Base-by-base conservation (phyloP, 2,797 vertebrate genomes). In the Lophius americanus region DNA sequence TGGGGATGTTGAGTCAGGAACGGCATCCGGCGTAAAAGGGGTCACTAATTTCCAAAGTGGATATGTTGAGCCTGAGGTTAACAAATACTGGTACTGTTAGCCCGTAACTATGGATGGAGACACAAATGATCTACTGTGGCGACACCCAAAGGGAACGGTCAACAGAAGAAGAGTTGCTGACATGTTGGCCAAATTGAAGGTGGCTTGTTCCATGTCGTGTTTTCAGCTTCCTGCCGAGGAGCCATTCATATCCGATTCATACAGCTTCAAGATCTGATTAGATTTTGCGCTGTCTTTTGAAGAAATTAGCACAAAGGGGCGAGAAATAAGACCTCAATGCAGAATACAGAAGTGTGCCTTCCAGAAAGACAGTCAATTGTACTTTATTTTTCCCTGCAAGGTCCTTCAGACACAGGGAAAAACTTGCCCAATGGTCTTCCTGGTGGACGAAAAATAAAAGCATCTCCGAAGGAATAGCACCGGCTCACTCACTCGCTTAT, bases 401-500 rank as follows among this genome's bases (percentile, higher is more conserved):
- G 76, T 81, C 80, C 56, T 69, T 82, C 69, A 82, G 50, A 75
- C 36, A 55, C 32, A 60, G 38, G 41, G 37, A 51, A 54, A 60
- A 76, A 54, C 57, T 72, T 80, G 70, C 64, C 66, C 79, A 72
- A 53, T 76, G 74, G 76, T 81, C 60, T 70, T 41, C 36, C 73
- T 42, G 43, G 62, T 61, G 7, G 11, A 50, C 51, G 54, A 2
- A 32, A 63, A 62, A 53, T 35, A 69, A 47, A 11, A 74, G 75
- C 67, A 82, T 82, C 73, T 84, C 68, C 63, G 64, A 79, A 86
- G 82, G 79, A 90, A 80, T 68, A 88, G 85, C 77, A 80, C 62
- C 58, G 64, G 77, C 84, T 88, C 79, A 67, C 67, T 82, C 9
- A 58, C 72, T 88, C 83, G 89, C 90, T 94, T 93, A 94, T 94